Evolutionary conservation across 2,797 vertebrate species (phyloP).

Genomic region (Sarcoramphus papa): DNA sequence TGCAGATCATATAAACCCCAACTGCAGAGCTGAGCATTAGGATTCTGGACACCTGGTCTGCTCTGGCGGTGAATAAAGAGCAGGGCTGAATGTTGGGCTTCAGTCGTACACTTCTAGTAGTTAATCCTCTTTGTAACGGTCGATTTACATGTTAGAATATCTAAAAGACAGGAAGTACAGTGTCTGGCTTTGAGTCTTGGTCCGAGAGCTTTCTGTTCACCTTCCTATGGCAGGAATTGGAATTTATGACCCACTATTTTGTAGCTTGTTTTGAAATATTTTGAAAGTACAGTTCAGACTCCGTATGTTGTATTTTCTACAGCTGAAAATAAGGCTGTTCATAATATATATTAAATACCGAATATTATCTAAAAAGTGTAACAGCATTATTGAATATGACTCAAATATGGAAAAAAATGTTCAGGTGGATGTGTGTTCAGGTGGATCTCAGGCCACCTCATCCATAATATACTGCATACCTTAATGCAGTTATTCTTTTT

Average conservation of each 20-base stretch:
- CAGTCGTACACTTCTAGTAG: constrained; percentile 68
- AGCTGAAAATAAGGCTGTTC: neutral
- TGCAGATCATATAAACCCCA: constrained; percentile 63
- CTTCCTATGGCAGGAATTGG: constrained; percentile 55
- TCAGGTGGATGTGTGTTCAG: neutral
- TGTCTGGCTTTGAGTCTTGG: constrained; percentile 71
- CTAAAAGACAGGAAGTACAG: constrained; percentile 80
- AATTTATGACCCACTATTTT: constrained; percentile 50
- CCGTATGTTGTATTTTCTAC: neutral
- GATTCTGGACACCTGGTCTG: constrained; percentile 75
- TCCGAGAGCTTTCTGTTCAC: constrained; percentile 66
- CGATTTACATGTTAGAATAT: constrained; percentile 81
- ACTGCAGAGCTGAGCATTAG: constrained; percentile 74
- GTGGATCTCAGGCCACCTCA: neutral
- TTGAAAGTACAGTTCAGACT: constrained; percentile 27
- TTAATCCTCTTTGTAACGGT: constrained; percentile 79
- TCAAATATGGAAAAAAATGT: neutral
- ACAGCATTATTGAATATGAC: neutral
- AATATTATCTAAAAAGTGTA: neutral
- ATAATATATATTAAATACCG: neutral
- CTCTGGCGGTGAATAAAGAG: constrained; percentile 61
- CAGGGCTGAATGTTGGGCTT: constrained; percentile 70
- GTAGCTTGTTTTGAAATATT: constrained; percentile 35
- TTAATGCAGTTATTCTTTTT: neutral
- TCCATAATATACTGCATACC: neutral